Base-by-base conservation (phyloP, 2,797 vertebrate genomes). In the Peromyscus melanophrys region DNA sequence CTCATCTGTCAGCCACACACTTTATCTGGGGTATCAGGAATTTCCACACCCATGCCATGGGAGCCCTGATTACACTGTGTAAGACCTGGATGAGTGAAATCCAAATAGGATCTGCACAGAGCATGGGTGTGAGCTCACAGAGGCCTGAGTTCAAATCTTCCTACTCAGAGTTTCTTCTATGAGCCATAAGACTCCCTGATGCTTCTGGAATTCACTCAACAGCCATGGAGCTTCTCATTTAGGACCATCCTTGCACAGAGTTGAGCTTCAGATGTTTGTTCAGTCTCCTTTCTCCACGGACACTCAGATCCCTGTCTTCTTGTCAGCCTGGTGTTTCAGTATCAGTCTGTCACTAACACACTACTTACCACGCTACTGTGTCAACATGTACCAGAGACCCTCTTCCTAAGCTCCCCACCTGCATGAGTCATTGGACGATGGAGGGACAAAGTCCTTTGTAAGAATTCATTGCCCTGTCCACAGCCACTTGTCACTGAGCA, bases 371-470 rank as follows among this genome's bases (percentile, higher is more conserved):
- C 37, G 34, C 49, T 46, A 37, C n/a, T 59, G 4, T 21, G 34
- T 29, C 37, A 49, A 27, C 0, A 0, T 1, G 8, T 34, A 83
- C 11, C 3, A 9, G 17, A 2, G 13, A 29, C 31, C 16, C 43
- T 61, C 16, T 67, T 52, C 78, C 63, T 0, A 3, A 23, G 43
- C 2, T 55, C 77, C 78, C 69, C 37, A 49, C 16, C n/a, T 43
- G 52, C 27, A 14, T 10, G 46, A 43, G 52, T 11, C 0, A 0
- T 88, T 57, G 46, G 85, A 81, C 43, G 2, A 40, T 5, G 6
- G 4, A 19, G 59, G 81, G 25, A 57, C 75, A 46, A 63, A 75
- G 13, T 17, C 21, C 17, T 9, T 37, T 1, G 13, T 63, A 61
- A 46, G 76, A 76, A 89, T 34, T 52, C 61, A 52, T 65, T 27